phyloP scores from a whole-genome alignment of 2,888 invertebrate species.

The Palloptera scutellata region DNA sequence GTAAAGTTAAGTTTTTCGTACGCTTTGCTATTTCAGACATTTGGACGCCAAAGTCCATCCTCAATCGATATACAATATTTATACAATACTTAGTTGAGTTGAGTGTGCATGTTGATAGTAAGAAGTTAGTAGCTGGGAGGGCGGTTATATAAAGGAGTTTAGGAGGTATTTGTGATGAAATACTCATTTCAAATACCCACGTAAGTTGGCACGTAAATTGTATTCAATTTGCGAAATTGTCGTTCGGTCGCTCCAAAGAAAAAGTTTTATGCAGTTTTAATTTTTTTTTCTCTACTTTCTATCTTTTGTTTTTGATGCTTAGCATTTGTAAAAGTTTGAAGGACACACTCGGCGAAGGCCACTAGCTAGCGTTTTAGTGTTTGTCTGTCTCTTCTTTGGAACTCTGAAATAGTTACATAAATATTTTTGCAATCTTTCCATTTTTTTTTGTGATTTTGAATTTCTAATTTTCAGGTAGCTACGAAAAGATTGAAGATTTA shows the following conservation, averaged over 20 bases:
- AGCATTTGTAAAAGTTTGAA: not conserved
- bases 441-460: no score
- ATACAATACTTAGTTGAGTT: not conserved
- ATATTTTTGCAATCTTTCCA: no score
- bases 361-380: not conserved
- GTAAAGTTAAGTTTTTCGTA: slow-evolving; percentile 2
- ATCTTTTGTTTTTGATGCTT: no score
- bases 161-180: no score
- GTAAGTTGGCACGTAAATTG: slow-evolving; percentile 4
- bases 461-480: no score
- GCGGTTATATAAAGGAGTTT: not conserved
- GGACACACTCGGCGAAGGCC: not conserved
- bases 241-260: not conserved
- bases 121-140: not conserved
- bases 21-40: slow-evolving; percentile 27
- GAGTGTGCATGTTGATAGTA: no score
- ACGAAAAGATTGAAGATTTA: no score
- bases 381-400: no score
- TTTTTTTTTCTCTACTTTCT: no score
- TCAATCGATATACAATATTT: not conserved
- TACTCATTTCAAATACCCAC: no score
- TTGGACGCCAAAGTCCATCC: slow-evolving; percentile 19
- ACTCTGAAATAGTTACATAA: no score
- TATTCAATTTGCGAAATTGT: not conserved
- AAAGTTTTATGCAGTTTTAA: no score